Conservation (phyloP, 2,888 invertebrate genomes). For the Protula sp. region DNA sequence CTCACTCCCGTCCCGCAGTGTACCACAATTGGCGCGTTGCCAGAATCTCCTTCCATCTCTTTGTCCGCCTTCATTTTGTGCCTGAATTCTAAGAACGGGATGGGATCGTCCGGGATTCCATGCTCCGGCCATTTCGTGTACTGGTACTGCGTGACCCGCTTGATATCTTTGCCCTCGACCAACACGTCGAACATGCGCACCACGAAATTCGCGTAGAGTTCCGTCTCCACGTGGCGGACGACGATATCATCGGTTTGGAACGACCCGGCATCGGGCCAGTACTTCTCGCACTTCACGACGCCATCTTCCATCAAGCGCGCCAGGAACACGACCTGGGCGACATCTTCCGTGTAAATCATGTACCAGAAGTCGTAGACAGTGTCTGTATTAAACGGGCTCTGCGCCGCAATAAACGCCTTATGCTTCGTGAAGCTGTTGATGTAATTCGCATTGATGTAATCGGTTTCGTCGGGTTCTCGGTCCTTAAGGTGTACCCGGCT, state of each 20-base stretch:
- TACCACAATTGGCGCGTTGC: slow-evolving; percentile 37
- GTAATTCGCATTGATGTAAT: slow-evolving; percentile 33
- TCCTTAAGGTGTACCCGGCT: slow-evolving; percentile 34
- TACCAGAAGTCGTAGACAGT: slow-evolving; percentile 56
- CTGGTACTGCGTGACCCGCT: slow-evolving; percentile 34
- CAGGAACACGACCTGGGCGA: slow-evolving; percentile 55
- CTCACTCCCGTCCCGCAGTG: slow-evolving; percentile 53
- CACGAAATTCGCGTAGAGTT: slow-evolving; percentile 87
- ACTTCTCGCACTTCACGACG: slow-evolving; percentile 77
- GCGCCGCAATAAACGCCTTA: slow-evolving; percentile 57
- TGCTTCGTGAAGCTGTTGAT: slow-evolving; percentile 51
- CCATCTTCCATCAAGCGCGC: slow-evolving; percentile 55
- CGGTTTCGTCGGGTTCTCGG: slow-evolving; percentile 1
- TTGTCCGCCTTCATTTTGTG: slow-evolving; percentile 17
- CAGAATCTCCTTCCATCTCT: not conserved
- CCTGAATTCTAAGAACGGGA: slow-evolving; percentile 46
- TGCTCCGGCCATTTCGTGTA: slow-evolving; percentile 50
- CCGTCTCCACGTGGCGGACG: slow-evolving; percentile 80
- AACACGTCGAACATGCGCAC: slow-evolving; percentile 31
- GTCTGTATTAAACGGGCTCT: slow-evolving; percentile 53
- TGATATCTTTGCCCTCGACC: not conserved
- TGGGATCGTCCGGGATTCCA: slow-evolving; percentile 42
- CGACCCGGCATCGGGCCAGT: slow-evolving; percentile 70
- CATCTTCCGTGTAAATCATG: slow-evolving; percentile 56
- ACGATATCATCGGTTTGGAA: slow-evolving; percentile 79